Base-by-base conservation (phyloP, 2,797 vertebrate species). In the Trachops cirrhosus region DNA sequence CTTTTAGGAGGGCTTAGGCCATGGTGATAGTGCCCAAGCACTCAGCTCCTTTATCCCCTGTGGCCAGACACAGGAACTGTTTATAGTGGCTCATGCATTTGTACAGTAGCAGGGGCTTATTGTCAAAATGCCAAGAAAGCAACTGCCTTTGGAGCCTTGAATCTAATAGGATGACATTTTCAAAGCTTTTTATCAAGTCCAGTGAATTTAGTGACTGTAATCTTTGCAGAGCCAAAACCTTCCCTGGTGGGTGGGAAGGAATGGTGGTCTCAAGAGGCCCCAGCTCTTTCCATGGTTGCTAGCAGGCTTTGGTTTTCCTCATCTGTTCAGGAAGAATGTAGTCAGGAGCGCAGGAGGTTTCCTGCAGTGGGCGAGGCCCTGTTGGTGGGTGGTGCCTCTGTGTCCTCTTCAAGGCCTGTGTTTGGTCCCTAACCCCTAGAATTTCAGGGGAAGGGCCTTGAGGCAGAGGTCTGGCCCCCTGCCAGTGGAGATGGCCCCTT, bases 61-160 rank as follows among this genome's bases (percentile, higher is more conserved):
- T 11, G 70, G 37, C 52, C 44, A 52, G 11, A 37, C 5, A 0
- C 4, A 6, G 74, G 59, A 5, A 22, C 41, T 2, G 8, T 7
- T 59, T 21, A 0, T 2, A 37, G 26, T 0, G 4, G 75, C 62
- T 1, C 2, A 8, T 1, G 16, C 0, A 0, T 46, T 32, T 67
- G 46, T 5, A 2, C 0, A 8, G 5, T 11, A 62, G n/a, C 32
- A 22, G 44, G 22, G 1, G 3, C 21, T 67, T 52, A 9, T 59
- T 44, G 52, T 71, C 68, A 2, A 0, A 9, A 37, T 32, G 50
- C 80, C n/a, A 21, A 50, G 37, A n/a, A 39, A 50, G n/a, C 46
- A 29, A 14, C 32, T 18, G 2, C 21, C 0, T 26, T 21, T 5
- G 26, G 57, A 74, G 21, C 34, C 48, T 52, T 1, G 2, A 22